Conservation (phyloP, 2,113 vertebrate species). For the Poeciliopsis turrubarensis region DNA sequence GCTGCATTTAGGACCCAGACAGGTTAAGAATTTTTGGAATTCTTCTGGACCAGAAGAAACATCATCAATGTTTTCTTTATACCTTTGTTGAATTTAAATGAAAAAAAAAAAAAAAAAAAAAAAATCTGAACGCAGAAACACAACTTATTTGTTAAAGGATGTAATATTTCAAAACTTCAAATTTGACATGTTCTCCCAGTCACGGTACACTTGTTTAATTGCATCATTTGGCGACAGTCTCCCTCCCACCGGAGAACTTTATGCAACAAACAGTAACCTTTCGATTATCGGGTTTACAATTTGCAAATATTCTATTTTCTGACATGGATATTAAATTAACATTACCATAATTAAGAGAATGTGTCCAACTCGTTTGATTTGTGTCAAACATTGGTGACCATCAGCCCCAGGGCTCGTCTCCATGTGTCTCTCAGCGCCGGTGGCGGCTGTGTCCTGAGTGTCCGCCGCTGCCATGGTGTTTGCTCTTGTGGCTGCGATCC, state of each 20-base stretch:
- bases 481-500: slow-evolving; percentile 93
- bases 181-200: not conserved
- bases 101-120: slow-evolving; percentile 18
- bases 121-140: slow-evolving; percentile 23
- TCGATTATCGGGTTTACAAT: not conserved
- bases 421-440: slow-evolving; percentile 81
- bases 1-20: not conserved
- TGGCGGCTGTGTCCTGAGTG: slow-evolving; percentile 94
- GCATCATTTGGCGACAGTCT: not conserved
- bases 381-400: slow-evolving; percentile 13
- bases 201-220: not conserved
- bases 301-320: not conserved
- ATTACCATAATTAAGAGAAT: not conserved
- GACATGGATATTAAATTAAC: not conserved
- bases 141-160: not conserved
- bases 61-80: not conserved
- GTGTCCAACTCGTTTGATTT: slow-evolving; percentile 1
- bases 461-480: slow-evolving; percentile 87
- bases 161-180: slow-evolving; percentile 2
- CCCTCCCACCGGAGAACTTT: not conserved
- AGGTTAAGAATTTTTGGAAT: not conserved
- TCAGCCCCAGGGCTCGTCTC: slow-evolving; percentile 31
- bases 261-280: not conserved
- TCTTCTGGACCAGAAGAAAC: not conserved
- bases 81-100: not conserved